These are phyloP conservation scores for Holcopasites calliopsidis DNA, from an alignment of 1,140 invertebrate genomes.

Conservation along the genomic window DNA sequence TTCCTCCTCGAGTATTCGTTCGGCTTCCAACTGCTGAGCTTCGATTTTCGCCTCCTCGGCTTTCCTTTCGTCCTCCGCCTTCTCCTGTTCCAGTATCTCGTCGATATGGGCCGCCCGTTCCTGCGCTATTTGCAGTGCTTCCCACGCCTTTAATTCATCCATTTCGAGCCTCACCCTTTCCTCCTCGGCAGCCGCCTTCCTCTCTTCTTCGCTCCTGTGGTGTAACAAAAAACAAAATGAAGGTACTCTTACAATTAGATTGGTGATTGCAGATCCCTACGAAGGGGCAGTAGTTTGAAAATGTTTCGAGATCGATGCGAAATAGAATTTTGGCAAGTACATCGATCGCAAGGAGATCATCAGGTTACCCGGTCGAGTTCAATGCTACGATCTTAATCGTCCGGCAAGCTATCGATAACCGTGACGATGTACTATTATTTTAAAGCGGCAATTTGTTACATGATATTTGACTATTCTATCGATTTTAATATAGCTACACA, in stretches of 20 bases:
- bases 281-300: too few species aligned
- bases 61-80: slow-evolving; percentile 69
- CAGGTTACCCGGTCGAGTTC: slow-evolving; percentile 23
- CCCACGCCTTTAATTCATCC: slow-evolving; percentile 69
- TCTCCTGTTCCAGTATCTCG: slow-evolving; percentile 75
- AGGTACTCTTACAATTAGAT: not conserved
- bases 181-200: slow-evolving; percentile 66
- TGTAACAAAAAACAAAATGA: not conserved
- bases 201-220: slow-evolving; percentile 67
- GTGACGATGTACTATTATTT: slow-evolving; percentile 23
- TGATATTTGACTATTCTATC: not conserved
- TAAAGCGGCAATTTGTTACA: not conserved
- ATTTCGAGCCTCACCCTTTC: slow-evolving; percentile 68
- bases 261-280: not conserved
- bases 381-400: slow-evolving; percentile 8
- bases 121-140: slow-evolving; percentile 67
- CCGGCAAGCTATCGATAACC: not conserved
- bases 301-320: not conserved
- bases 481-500: slow-evolving; percentile 43
- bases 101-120: slow-evolving; percentile 64
- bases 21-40: slow-evolving; percentile 65
- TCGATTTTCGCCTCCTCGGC: slow-evolving; percentile 69
- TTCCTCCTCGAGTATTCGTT: slow-evolving; percentile 62
- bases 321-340: slow-evolving; percentile 2
- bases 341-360: not conserved